These are phyloP conservation scores for Heteronetta atricapilla DNA, from an alignment of 2,113 vertebrate species.

Conservation along the genomic window DNA sequence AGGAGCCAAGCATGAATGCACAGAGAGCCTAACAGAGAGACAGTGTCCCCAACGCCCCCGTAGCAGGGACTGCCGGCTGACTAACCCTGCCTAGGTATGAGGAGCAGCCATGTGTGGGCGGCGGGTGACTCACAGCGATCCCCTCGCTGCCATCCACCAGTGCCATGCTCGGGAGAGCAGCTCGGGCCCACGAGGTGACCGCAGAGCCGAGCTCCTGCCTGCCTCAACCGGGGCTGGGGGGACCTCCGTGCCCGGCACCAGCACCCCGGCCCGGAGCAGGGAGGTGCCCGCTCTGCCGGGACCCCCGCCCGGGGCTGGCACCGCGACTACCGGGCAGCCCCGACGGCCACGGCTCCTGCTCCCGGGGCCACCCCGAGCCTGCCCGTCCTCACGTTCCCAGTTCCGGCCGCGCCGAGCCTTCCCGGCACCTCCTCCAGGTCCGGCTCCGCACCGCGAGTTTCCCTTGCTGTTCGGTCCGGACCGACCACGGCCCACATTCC, in stretches of 20 bases:
- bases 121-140: background rate
- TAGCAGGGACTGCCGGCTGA: slow-evolving; percentile 46
- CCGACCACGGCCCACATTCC: too few relatives aligned
- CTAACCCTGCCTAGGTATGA: slow-evolving; percentile 75
- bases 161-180: background rate
- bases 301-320: too few relatives aligned
- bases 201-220: background rate
- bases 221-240: background rate
- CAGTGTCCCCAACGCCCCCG: slow-evolving; percentile 10
- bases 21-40: background rate
- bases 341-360: background rate
- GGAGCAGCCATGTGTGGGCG: slow-evolving; percentile 68
- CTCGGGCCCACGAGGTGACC: too few relatives aligned
- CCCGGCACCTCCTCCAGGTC: too few relatives aligned
- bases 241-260: background rate
- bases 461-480: background rate
- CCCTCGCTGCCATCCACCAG: background rate
- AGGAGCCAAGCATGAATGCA: background rate
- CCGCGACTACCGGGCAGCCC: too few relatives aligned
- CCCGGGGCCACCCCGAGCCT: background rate
- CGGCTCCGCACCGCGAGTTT: too few relatives aligned
- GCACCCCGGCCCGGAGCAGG: background rate
- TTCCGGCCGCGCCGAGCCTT: background rate
- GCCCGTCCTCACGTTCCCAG: too few relatives aligned
- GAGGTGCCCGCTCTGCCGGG: background rate